Percentiles rank a stretch among this genome's conserved stretches.
These are phyloP conservation scores for Alauda arvensis DNA, from an alignment of 2,797 vertebrate species.

Conservation along the genomic window DNA sequence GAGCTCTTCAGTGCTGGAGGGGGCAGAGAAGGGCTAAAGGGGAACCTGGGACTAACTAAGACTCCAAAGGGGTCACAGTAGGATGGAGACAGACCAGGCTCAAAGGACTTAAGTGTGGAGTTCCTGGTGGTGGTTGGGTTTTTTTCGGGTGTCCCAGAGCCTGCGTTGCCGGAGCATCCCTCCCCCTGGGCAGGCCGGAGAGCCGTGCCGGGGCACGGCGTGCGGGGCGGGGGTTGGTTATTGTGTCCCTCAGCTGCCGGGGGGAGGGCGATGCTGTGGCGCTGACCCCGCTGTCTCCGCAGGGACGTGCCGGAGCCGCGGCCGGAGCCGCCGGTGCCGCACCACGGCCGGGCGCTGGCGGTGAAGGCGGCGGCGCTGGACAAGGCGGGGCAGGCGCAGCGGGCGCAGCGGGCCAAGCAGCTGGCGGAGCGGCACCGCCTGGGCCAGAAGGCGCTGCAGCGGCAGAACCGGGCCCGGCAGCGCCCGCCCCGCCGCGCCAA, in stretches of 20 bases:
- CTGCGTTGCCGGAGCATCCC: neutral
- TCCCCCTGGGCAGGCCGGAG: accelerated
- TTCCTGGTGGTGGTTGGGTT: neutral
- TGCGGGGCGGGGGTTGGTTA: neutral
- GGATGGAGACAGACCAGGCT: neutral
- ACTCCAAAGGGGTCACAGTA: neutral
- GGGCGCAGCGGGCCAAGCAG: slow-evolving; percentile 88
- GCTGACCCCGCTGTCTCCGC: neutral
- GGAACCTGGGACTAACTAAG: neutral
- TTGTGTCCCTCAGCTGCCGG: accelerated
- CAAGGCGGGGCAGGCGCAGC: slow-evolving; percentile 85
- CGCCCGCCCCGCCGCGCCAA: slow-evolving; percentile 78
- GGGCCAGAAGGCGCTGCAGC: slow-evolving; percentile 86
- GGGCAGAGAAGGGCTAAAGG: neutral
- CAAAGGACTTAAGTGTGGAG: neutral
- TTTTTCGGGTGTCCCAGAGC: neutral
- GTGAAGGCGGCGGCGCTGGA: slow-evolving; percentile 82
- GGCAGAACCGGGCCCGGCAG: slow-evolving; percentile 90
- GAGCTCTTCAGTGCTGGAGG: neutral
- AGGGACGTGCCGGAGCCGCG: slow-evolving; percentile 76
- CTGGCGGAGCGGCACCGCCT: slow-evolving; percentile 83
- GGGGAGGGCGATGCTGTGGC: accelerated
- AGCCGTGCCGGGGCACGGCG: neutral
- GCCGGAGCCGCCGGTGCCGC: slow-evolving; percentile 63
- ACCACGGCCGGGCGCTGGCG: slow-evolving; percentile 71